Evolutionary conservation across 2,888 invertebrate species (phyloP), one percentile per base, ranked within the genome.

Genomic region (Geotrupes spiniger): DNA sequence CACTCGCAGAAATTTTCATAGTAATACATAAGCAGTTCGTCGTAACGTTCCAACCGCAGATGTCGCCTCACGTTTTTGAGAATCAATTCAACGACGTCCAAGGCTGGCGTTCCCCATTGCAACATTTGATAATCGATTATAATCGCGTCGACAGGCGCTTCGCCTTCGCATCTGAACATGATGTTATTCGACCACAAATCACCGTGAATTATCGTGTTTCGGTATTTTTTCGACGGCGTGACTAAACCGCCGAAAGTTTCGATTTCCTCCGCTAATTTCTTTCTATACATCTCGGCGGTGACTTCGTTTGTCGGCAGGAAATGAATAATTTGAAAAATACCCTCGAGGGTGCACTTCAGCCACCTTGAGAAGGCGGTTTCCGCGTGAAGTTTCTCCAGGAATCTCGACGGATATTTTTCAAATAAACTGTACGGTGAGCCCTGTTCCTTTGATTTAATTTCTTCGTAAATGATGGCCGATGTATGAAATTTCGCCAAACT

Each of bases 401-500:
- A 56, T 9, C 60, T 28, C 6, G 59, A 49, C 1, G 54, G 50
- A 44, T 61, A 58, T 15, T 57, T 52, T 2, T 62, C 55, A 3
- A 33, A 8, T 36, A 69, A 41, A 36, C 45, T 55, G 44, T 59
- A 62, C 11, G 36, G 49, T 16, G 15, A 50, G n/a, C 52, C 46
- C 9, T 53, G 26, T 37, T 59, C 54, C 11, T 58, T 48, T 1
- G 56, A 51, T 51, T 60, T 63, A 6, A 59, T 64, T 48, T 74
- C 69, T 64, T 81, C 79, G 53, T 70, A 77, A 36, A 78, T 64
- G 8, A 80, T 71, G 4, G 75, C 71, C n/a, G 74, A 68, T 0
- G 76, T 73, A 48, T 81, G 81, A 52, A 80, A 76, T 56, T 76
- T 73, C 0, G 79, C 76, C 26, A 81, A 56, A 1, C 76, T 70